Conservation (phyloP, 1,140 invertebrate species). For the Pseudomyrmex sp. region DNA sequence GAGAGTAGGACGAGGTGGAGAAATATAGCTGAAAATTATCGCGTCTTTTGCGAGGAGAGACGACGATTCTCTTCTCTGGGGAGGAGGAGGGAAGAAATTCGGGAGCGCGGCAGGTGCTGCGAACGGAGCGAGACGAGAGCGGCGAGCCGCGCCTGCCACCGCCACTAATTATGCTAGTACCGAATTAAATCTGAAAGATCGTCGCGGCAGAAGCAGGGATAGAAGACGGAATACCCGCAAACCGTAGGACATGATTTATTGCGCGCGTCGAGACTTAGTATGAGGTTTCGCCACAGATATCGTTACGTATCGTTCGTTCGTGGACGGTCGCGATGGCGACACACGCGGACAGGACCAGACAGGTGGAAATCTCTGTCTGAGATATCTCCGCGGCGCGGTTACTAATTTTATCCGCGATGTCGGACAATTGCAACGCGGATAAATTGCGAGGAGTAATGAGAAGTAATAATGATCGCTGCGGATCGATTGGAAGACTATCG, state of each 20-base stretch:
- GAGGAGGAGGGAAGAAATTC: conserved; percentile 42
- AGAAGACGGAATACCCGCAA: conserved; percentile 17
- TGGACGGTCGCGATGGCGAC: neutral
- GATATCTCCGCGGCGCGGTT: conserved; percentile 24
- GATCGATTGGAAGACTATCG: conserved; percentile 1
- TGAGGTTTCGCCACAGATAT: conserved; percentile 32
- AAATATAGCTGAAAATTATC: conserved; percentile 30
- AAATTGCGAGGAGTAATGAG: conserved; percentile 41
- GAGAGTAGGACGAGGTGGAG: conserved; percentile 24
- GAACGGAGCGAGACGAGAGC: conserved; percentile 81
- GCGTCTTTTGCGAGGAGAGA: conserved; percentile 33
- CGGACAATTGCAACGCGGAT: conserved; percentile 51
- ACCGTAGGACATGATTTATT: conserved; percentile 76
- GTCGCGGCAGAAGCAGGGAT: conserved; percentile 62
- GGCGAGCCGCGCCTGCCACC: conserved; percentile 68
- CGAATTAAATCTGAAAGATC: conserved; percentile 85
- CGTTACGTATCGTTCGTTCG: neutral
- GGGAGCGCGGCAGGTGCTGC: conserved; percentile 81
- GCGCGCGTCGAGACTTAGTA: conserved; percentile 53
- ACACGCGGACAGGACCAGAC: neutral
- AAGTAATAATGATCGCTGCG: neutral
- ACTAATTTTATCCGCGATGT: conserved; percentile 45
- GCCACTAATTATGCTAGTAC: conserved; percentile 84
- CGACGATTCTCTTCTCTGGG: conserved; percentile 38
- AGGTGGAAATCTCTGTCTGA: conserved; percentile 40